Evolutionary conservation across 2,797 vertebrate species (phyloP).

Genomic region (Xenops minutus): DNA sequence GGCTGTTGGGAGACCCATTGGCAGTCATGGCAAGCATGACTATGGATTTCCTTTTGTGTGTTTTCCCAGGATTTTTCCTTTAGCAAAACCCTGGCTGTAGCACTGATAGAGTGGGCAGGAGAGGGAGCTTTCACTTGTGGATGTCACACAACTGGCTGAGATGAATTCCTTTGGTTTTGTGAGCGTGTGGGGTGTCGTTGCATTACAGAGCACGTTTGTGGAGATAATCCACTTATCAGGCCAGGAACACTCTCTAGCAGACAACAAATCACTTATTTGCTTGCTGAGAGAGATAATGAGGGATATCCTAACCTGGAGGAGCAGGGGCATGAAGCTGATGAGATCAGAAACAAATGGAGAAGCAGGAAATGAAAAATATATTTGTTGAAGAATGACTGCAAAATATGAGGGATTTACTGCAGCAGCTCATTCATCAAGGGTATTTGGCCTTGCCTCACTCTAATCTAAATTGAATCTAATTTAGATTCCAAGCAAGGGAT

Average conservation of each 20-base stretch:
- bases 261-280: background rate
- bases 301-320: background rate
- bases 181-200: background rate
- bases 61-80: background rate
- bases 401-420: background rate
- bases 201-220: background rate
- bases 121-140: background rate
- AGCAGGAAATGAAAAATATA: background rate
- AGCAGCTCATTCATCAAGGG: conserved; percentile 22
- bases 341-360: background rate
- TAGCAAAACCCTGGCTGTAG: background rate
- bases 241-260: background rate
- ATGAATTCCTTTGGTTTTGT: background rate
- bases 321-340: background rate
- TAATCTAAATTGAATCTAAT: conserved; percentile 53
- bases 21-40: background rate
- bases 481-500: conserved; percentile 56
- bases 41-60: background rate
- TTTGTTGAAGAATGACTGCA: background rate
- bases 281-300: background rate
- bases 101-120: background rate
- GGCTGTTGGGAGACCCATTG: background rate
- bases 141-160: background rate
- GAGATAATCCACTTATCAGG: conserved; percentile 42
- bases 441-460: conserved; percentile 17